Conservation (phyloP, 2,888 invertebrate species). For the Salticus scenicus region DNA sequence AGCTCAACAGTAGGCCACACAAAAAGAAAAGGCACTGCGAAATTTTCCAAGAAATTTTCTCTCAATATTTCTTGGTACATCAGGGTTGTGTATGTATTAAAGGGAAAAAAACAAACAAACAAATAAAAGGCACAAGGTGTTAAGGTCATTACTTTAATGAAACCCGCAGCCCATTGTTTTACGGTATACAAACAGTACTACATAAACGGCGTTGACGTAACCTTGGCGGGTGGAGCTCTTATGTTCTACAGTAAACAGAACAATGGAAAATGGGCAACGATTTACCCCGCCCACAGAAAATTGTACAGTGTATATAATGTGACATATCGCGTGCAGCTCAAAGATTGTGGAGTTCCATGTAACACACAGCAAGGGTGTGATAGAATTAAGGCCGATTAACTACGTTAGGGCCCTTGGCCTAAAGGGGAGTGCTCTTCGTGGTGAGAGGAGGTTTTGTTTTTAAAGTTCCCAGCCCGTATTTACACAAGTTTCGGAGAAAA, state of each 20-base stretch:
- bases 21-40: background rate
- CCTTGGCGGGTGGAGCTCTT: constrained; percentile 60
- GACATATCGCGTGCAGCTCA: no score
- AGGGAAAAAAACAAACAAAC: constrained; percentile 25
- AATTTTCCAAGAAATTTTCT: background rate
- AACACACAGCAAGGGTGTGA: no score
- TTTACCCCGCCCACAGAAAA: constrained; percentile 51
- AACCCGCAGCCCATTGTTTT: constrained; percentile 46
- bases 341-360: no score
- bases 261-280: constrained; percentile 50
- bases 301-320: no score
- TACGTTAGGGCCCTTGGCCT: no score
- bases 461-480: no score
- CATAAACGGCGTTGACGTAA: constrained; percentile 61
- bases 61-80: background rate
- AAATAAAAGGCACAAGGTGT: no score
- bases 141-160: constrained; percentile 47
- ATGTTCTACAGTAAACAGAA: constrained; percentile 39
- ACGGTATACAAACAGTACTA: constrained; percentile 13
- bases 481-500: no score
- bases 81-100: background rate
- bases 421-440: no score
- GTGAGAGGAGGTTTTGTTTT: no score
- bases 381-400: no score
- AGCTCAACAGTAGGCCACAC: background rate